A percentile compares a stretch with the other conserved stretches of the same genome.
These are phyloP conservation scores for Semnornis frantzii DNA, from an alignment of 2,113 vertebrate genomes.

Conservation along the genomic window DNA sequence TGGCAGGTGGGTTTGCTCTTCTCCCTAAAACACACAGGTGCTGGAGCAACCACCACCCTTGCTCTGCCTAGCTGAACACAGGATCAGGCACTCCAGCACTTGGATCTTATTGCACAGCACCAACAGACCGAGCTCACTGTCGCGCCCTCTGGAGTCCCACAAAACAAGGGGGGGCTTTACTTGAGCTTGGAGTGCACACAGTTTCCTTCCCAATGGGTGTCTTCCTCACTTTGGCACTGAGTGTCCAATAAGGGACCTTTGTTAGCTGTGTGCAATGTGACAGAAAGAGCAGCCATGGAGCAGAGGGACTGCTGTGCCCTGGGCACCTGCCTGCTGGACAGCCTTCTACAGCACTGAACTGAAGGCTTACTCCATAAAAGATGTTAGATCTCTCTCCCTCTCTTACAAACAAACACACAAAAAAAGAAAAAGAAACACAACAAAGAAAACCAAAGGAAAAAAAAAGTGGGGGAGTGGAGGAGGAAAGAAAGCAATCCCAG, in stretches of 20 bases:
- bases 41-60: not conserved
- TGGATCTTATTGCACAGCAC: not conserved
- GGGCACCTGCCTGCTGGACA: not conserved
- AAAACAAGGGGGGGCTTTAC: accelerated
- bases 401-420: not conserved
- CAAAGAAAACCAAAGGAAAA: not conserved
- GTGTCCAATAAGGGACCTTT: not conserved
- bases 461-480: too few relatives aligned
- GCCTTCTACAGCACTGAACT: not conserved
- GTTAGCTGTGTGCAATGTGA: accelerated
- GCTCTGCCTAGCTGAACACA: accelerated
- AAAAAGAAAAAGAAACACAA: not conserved
- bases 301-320: not conserved
- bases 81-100: not conserved
- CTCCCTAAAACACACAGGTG: not conserved
- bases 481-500: not conserved
- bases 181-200: not conserved
- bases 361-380: not conserved
- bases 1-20: not conserved
- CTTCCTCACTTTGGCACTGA: not conserved
- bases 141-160: not conserved
- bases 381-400: not conserved
- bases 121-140: not conserved
- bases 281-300: not conserved
- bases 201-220: not conserved